phyloP scores from a whole-genome alignment of 1,140 invertebrate species.

The Archegozetes longisetosus region DNA sequence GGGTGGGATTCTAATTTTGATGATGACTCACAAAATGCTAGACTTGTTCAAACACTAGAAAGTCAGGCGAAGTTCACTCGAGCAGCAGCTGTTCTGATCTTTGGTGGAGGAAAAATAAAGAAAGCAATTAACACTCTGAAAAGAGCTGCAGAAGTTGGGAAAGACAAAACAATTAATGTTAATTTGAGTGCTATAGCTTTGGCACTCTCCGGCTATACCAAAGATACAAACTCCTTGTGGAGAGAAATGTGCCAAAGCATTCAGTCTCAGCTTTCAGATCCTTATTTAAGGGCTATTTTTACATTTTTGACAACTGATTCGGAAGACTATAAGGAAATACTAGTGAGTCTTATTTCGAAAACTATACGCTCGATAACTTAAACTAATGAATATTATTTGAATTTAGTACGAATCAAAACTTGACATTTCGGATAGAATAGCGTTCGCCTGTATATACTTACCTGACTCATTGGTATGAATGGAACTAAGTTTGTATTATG shows the following conservation, averaged over 20 bases:
- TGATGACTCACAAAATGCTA: not conserved
- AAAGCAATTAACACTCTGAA: constrained; percentile 69
- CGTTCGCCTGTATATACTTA: constrained; percentile 81
- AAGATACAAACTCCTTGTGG: constrained; percentile 49
- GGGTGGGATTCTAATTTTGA: constrained; percentile 45
- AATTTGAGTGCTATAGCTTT: constrained; percentile 77
- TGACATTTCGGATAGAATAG: constrained; percentile 68
- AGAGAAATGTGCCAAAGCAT: constrained; percentile 54
- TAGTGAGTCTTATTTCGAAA: constrained; percentile 40
- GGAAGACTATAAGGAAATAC: constrained; percentile 47
- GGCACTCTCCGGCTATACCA: constrained; percentile 52
- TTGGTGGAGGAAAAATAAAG: constrained; percentile 65
- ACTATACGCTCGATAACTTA: constrained; percentile 12
- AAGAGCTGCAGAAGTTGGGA: constrained; percentile 32
- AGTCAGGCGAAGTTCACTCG: constrained; percentile 43
- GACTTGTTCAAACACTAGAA: constrained; percentile 23
- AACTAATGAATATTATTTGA: constrained; percentile 22
- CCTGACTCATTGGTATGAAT: constrained; percentile 46
- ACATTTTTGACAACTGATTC: constrained; percentile 57
- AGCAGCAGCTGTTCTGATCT: constrained; percentile 75
- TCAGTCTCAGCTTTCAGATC: constrained; percentile 54
- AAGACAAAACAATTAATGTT: constrained; percentile 25
- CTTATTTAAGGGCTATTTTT: constrained; percentile 80
- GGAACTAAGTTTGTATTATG: not conserved
- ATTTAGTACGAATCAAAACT: constrained; percentile 56